These are phyloP conservation scores for Tenthredo scrophulariae DNA, from an alignment of 2,888 invertebrate genomes.

Conservation along the genomic window DNA sequence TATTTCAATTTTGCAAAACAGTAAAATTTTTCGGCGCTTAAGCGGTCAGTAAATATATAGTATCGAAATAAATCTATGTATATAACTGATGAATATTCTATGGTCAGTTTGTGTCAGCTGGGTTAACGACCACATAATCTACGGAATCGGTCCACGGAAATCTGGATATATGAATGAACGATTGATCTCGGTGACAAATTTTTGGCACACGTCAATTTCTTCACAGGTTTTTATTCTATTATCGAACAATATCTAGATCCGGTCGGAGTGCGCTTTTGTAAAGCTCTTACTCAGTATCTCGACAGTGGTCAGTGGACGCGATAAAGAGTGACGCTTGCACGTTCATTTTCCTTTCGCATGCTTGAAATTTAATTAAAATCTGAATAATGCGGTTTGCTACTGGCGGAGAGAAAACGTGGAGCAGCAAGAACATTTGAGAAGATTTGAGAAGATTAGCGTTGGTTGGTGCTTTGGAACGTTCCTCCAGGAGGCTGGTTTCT, in stretches of 20 bases:
- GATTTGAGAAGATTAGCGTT: conserved; percentile 48
- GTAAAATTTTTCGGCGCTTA: background rate
- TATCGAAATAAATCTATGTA: background rate
- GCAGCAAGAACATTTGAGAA: conserved; percentile 48
- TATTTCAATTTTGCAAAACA: background rate
- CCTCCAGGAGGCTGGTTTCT: conserved; percentile 46
- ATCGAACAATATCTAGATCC: background rate
- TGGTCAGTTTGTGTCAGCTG: no score
- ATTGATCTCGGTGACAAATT: background rate
- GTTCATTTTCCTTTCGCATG: background rate
- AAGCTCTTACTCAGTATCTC: background rate
- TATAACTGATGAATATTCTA: no score
- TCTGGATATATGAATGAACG: background rate
- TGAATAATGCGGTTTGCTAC: conserved; percentile 33
- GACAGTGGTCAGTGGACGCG: conserved; percentile 25
- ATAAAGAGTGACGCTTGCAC: conserved; percentile 35
- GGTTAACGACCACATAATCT: no score
- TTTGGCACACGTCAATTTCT: background rate
- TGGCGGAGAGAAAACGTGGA: conserved; percentile 21
- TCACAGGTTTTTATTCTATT: background rate
- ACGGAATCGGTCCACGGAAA: background rate
- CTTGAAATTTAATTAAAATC: conserved; percentile 47
- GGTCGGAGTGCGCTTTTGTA: background rate
- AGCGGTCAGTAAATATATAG: background rate
- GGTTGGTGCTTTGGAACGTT: conserved; percentile 46